Conservation (phyloP, 2,113 vertebrate genomes). For the Smithornis capensis region DNA sequence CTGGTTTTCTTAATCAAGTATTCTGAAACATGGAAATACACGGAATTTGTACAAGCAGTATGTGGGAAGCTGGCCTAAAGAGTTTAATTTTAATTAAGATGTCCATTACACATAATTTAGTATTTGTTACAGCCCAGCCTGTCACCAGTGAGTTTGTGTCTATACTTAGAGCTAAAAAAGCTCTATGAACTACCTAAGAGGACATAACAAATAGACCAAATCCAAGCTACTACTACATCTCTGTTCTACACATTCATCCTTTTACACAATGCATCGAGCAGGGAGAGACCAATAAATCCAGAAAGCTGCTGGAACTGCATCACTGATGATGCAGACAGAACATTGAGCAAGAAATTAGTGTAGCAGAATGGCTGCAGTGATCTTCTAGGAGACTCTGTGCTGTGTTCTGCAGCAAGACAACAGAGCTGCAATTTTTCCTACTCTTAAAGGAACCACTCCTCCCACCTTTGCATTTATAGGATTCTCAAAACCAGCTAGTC, state of each 20-base stretch:
- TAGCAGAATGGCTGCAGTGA: neutral
- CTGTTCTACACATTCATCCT: neutral
- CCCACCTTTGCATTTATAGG: neutral
- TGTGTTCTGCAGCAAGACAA: neutral
- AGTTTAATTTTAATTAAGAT: neutral
- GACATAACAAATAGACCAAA: neutral
- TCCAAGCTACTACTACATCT: neutral
- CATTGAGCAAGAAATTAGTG: neutral
- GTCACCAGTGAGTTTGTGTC: neutral
- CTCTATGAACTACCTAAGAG: neutral
- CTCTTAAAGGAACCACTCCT: neutral
- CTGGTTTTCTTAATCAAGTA: neutral
- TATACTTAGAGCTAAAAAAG: neutral
- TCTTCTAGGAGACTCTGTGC: neutral
- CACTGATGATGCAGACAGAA: neutral
- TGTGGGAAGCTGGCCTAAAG: neutral
- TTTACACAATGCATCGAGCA: neutral
- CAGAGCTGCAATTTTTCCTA: neutral
- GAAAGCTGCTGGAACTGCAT: neutral
- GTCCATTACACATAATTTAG: neutral
- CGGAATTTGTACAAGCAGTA: neutral
- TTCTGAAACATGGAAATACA: neutral
- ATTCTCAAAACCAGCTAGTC: slow-evolving; percentile 12
- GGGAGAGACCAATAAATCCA: neutral
- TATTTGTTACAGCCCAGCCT: neutral